Base-by-base conservation (phyloP, 2,888 invertebrate genomes). In the Teleiodes luculella region DNA sequence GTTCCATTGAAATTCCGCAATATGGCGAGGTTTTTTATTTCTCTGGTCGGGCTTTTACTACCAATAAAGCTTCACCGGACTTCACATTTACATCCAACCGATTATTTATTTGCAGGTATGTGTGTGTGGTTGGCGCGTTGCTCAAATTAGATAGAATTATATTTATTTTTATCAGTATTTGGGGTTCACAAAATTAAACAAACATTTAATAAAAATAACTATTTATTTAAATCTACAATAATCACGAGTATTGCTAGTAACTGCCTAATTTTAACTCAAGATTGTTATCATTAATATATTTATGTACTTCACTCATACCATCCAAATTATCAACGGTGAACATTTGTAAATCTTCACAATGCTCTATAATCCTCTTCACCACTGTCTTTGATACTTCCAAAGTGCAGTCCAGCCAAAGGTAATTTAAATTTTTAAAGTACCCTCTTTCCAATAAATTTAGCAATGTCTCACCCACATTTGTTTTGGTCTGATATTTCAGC, bases 381-480 rank as follows among this genome's bases (percentile, higher is more conserved):
- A 84, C 80, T 48, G 72, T 65, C 53, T 80, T 83, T 0, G 89
- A 84, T 13, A 90, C 82, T 58, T 81, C 83, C 49, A 89, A 71
- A 3, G 89, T 87, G 62, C 87, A 88, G 61, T 90, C 90, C 61
- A 90, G 72, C 88, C 89, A 89, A 51, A 90, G 67, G 62, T 72
- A 74, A 45, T 67, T 66, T 1, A 90, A 59, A 62, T 81, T 79
- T 48, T 66, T 80, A 35, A 90, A 75, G 68, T 73, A 72, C 55
- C 86, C 85, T 56, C 76, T 83, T 18, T 76, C 67, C 59, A 89
- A 62, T 57, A 88, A 72, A 63, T 78, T 67, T 53, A 78, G 57
- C 57, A 90, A 62, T 1, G 77, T 80, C 1, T 74, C 70, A 54
- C 86, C 86, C 53, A 87, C 72, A 57, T 77, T 79, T n/a, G 74